These are phyloP conservation scores for Charadrius vociferus DNA, from an alignment of 2,113 vertebrate genomes.

Conservation along the genomic window DNA sequence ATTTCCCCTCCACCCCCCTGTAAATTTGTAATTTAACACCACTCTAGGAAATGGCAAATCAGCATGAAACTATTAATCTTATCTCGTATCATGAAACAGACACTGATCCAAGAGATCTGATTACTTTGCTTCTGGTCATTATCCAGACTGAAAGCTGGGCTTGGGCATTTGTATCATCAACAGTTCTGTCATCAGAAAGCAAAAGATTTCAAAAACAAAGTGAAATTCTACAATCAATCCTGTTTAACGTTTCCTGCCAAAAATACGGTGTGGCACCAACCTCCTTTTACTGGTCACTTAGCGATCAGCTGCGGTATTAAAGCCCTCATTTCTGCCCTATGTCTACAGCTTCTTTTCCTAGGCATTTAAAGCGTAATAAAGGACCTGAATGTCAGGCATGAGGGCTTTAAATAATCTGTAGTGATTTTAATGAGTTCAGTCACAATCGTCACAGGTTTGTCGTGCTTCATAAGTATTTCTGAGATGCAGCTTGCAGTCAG, in stretches of 20 bases:
- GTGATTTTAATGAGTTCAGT: slow-evolving; percentile 50
- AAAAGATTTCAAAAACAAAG: slow-evolving; percentile 6
- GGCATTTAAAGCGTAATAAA: slow-evolving; percentile 17
- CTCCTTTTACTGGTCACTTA: background rate
- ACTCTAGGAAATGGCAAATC: slow-evolving; percentile 63
- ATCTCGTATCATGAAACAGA: slow-evolving; percentile 22
- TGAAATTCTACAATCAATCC: background rate
- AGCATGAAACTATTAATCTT: slow-evolving; percentile 66
- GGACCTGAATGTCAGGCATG: slow-evolving; percentile 1
- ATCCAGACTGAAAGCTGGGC: background rate
- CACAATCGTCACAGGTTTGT: slow-evolving; percentile 41
- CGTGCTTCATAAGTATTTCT: slow-evolving; percentile 40
- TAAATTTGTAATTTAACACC: slow-evolving; percentile 60
- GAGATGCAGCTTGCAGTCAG: background rate
- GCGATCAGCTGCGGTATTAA: accelerated
- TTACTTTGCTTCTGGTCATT: slow-evolving; percentile 53
- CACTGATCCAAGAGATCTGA: slow-evolving; percentile 42
- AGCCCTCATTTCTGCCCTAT: background rate
- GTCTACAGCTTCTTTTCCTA: background rate
- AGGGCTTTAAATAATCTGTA: slow-evolving; percentile 40
- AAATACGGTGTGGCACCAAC: background rate
- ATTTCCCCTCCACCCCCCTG: background rate
- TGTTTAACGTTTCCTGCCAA: background rate
- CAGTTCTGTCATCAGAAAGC: slow-evolving; percentile 20
- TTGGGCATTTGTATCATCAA: background rate